Conservation (phyloP, 2,113 vertebrate genomes). For the Lipophrys pholis region DNA sequence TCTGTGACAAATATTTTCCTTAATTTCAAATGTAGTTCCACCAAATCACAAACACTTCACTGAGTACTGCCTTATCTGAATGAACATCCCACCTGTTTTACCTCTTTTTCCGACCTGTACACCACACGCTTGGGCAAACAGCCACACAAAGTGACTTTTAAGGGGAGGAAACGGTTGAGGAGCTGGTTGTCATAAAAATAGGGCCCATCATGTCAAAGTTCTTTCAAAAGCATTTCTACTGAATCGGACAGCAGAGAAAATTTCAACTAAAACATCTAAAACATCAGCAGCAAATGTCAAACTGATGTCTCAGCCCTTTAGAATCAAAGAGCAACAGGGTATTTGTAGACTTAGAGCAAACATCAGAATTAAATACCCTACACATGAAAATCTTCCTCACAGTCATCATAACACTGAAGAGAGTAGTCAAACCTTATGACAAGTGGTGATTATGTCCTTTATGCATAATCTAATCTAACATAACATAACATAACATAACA, state of each 20-base stretch:
- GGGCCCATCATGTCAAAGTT: neutral
- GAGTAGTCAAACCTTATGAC: neutral
- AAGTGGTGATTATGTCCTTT: neutral
- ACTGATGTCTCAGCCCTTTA: neutral
- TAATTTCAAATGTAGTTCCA: too few species aligned
- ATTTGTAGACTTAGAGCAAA: constrained; percentile 1
- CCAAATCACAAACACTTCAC: too few species aligned
- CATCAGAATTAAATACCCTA: neutral
- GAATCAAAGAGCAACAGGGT: constrained; percentile 3
- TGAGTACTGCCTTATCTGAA: too few species aligned
- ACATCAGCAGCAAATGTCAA: constrained; percentile 40
- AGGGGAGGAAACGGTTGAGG: neutral
- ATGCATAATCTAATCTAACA: too few species aligned
- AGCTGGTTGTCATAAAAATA: neutral
- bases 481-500: too few species aligned
- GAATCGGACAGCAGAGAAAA: constrained; percentile 25
- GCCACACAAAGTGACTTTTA: neutral
- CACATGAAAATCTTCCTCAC: neutral
- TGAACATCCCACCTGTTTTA: too few species aligned
- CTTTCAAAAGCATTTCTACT: neutral
- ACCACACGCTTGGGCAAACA: neutral
- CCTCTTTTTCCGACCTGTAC: too few species aligned
- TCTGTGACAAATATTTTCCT: neutral
- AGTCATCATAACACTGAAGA: neutral
- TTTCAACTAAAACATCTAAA: constrained; percentile 6